Evolutionary conservation across 2,888 invertebrate genomes (phyloP), one percentile per base, ranked within the genome.

Genomic region (Agrochola lota): DNA sequence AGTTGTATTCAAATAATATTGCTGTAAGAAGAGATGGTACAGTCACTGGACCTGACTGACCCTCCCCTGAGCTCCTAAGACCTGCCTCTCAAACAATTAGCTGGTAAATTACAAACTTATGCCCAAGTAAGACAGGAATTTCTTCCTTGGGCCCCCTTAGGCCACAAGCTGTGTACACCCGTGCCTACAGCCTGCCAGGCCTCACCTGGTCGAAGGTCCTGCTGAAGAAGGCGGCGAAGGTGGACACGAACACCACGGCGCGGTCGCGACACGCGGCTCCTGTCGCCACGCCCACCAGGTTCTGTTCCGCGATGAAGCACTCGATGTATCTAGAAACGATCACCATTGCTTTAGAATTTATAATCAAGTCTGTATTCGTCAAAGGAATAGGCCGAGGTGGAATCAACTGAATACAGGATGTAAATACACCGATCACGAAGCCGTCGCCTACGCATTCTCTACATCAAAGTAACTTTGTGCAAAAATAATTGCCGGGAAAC

Each of bases 231-330:
- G 99, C 99, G 59, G 99, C 99, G 96, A 99, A 99, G 17, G 99
- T 99, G 78, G 99, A 99, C 4, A 98, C 98, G 96, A 99, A 99
- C 1, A 99, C 98, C 70, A 99, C 98, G 11, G 99, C 98, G 83
- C 99, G 98, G 93, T 98, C 98, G 85, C 99, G 97, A 93, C 99
- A 99, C 30, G 99, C 98, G 74, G 98, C 98, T 43, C 99, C 99
- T 88, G 99, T 99, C 0, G 99, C 99, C 78, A 99, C 99, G 70
- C 99, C 99, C 83, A 99, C 99, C 92, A 99, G 96, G 97, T 99
- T 99, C 97, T 99, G 99, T 94, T 99, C 99, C 78, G 99, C 99
- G 92, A 99, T 99, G 97, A 98, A 99, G 94, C 99, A 99, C 96
- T 99, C 99, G 88, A 99, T 98, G 96, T 98, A 99, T 86, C 99